A percentile compares a stretch with the other conserved stretches of the same genome.
These are phyloP conservation scores for Drosophila cognata DNA, from an alignment of 2,888 invertebrate species.

Conservation along the genomic window DNA sequence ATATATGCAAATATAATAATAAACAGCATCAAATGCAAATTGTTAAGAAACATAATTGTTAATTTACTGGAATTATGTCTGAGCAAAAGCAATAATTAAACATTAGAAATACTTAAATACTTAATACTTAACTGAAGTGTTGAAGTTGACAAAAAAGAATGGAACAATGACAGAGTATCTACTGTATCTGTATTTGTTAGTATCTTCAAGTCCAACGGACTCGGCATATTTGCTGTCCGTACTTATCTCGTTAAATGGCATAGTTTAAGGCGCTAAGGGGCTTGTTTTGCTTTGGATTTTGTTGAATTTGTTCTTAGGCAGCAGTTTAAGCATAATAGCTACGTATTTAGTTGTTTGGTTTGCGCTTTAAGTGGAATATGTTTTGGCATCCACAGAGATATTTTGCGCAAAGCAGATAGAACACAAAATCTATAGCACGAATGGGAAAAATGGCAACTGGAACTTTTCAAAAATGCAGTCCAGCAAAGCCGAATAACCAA, in stretches of 20 bases:
- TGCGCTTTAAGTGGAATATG: not conserved
- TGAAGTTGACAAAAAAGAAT: not conserved
- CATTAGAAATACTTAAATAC: not conserved
- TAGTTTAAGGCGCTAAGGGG: not conserved
- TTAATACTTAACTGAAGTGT: not conserved
- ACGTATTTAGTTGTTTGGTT: not conserved
- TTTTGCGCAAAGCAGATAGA: not conserved
- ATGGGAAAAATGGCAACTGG: not conserved
- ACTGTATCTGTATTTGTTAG: not conserved
- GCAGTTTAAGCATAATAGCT: not conserved
- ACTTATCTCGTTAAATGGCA: not conserved
- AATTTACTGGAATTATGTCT: not conserved
- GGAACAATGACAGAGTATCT: not conserved
- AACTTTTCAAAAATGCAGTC: conserved; percentile 7
- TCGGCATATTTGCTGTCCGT: not conserved
- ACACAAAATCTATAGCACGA: not conserved
- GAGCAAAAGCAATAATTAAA: not conserved
- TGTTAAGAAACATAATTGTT: not conserved
- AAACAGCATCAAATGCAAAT: too few species aligned
- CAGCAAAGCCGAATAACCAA: conserved; percentile 20
- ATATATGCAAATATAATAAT: not conserved
- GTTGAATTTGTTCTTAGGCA: not conserved
- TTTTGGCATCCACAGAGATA: not conserved
- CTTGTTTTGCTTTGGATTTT: conserved; percentile 3
- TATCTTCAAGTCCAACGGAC: not conserved